These are phyloP conservation scores for Vireo griseus DNA, from an alignment of 2,797 vertebrate genomes.

Conservation along the genomic window DNA sequence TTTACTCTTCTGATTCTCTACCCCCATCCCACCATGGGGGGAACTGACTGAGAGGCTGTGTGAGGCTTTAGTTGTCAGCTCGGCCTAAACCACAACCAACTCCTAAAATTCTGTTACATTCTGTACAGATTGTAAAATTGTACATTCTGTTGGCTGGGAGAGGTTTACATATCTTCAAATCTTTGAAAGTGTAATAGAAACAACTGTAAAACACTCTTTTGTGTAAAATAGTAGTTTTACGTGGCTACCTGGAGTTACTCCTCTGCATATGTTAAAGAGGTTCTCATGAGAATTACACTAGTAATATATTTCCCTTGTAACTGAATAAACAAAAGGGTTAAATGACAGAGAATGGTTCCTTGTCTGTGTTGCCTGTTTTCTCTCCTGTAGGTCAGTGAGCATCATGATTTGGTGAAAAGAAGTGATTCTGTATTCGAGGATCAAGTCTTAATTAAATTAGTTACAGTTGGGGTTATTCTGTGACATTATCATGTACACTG, in stretches of 20 bases:
- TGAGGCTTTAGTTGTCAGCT: neutral
- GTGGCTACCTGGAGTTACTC: neutral
- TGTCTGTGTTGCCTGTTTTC: neutral
- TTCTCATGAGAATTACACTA: slow-evolving; percentile 24
- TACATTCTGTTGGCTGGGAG: neutral
- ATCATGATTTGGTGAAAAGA: slow-evolving; percentile 38
- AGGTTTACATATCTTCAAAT: neutral
- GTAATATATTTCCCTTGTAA: neutral
- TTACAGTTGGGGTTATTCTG: slow-evolving; percentile 57
- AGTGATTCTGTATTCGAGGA: slow-evolving; percentile 35
- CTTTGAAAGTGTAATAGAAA: neutral
- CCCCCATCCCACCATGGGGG: neutral
- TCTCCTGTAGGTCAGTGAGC: slow-evolving; percentile 42
- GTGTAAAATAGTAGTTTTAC: neutral
- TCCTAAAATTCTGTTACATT: neutral
- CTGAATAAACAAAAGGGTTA: slow-evolving; percentile 19
- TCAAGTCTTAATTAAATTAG: slow-evolving; percentile 67
- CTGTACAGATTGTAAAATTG: neutral
- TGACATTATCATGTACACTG: slow-evolving; percentile 54
- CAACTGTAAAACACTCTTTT: neutral
- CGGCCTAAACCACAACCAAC: neutral
- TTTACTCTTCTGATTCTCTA: neutral
- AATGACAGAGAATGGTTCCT: slow-evolving; percentile 20
- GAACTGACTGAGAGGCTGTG: neutral
- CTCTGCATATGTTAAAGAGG: neutral